Evolutionary conservation across 2,113 vertebrate genomes (phyloP).

Genomic region (Amblyopsis rosae): DNA sequence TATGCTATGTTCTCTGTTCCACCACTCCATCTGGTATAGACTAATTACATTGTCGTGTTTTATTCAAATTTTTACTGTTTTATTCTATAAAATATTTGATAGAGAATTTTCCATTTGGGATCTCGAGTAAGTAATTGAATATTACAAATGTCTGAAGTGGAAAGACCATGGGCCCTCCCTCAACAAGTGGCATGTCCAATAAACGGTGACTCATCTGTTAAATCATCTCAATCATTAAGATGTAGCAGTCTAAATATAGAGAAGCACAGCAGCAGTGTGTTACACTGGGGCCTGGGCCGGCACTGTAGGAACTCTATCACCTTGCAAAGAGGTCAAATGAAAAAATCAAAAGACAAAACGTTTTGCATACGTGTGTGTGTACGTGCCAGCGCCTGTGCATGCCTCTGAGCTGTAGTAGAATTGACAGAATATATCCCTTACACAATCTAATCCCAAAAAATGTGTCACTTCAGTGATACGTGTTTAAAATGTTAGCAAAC

Average conservation of each 20-base stretch:
- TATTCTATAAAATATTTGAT: too few species aligned
- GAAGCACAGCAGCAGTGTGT: too few species aligned
- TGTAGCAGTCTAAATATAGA: conserved; percentile 62
- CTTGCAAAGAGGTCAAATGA: conserved; percentile 38
- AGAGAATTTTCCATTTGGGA: too few species aligned
- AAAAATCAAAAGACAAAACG: neutral
- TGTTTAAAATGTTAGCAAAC: conserved; percentile 39
- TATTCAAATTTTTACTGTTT: too few species aligned
- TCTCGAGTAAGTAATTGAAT: conserved; percentile 5
- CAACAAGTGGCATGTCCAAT: conserved; percentile 48
- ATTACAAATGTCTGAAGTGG: conserved; percentile 17
- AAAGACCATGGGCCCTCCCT: conserved; percentile 10
- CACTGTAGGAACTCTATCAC: neutral
- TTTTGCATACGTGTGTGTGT: conserved; percentile 18
- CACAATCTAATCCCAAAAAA: conserved; percentile 63
- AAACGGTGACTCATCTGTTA: conserved; percentile 65
- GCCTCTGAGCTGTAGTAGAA: conserved; percentile 12
- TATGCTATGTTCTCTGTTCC: neutral
- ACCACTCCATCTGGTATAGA: neutral
- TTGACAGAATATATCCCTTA: conserved; percentile 57
- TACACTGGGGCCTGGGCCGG: conserved; percentile 22
- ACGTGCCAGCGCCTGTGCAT: conserved; percentile 24
- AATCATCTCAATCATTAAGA: conserved; percentile 68
- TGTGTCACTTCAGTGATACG: conserved; percentile 34
- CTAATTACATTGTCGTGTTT: too few species aligned